These are phyloP conservation scores for Atrichornis clamosus DNA, from an alignment of 2,113 vertebrate genomes.

Conservation along the genomic window DNA sequence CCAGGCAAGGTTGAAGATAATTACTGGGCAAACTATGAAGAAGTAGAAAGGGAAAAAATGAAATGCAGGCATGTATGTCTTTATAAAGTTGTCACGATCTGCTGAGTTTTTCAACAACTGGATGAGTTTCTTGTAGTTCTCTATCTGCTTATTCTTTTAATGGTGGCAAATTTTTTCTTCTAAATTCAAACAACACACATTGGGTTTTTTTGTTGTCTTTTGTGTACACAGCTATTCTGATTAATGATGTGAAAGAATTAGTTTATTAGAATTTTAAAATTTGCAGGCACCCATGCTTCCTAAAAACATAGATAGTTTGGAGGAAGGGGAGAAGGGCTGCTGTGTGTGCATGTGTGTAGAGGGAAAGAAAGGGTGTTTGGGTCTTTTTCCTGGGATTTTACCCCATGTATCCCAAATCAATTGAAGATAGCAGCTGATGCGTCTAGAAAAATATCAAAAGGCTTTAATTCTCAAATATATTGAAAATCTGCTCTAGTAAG, in stretches of 20 bases:
- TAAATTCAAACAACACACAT: neutral
- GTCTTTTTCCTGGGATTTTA: neutral
- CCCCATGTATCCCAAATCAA: neutral
- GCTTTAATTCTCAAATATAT: neutral
- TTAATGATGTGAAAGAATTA: neutral
- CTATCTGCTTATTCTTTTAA: neutral
- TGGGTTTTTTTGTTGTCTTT: neutral
- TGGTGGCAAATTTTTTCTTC: neutral
- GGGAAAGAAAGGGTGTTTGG: neutral
- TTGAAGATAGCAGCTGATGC: neutral
- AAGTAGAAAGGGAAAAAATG: neutral
- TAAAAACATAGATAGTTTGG: neutral
- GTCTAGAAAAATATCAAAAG: neutral
- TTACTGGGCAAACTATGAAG: neutral
- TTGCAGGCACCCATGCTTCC: neutral
- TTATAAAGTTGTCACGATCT: neutral
- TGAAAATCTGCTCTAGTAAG: neutral
- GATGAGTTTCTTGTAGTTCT: neutral
- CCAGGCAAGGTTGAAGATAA: neutral
- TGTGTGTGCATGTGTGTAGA: neutral
- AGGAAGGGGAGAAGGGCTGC: neutral
- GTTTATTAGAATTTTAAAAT: neutral
- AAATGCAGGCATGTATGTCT: neutral
- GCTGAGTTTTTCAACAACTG: neutral
- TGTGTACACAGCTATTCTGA: neutral